Evolutionary conservation across 2,888 invertebrate genomes (phyloP).

Genomic region (Drosophila algonquin): DNA sequence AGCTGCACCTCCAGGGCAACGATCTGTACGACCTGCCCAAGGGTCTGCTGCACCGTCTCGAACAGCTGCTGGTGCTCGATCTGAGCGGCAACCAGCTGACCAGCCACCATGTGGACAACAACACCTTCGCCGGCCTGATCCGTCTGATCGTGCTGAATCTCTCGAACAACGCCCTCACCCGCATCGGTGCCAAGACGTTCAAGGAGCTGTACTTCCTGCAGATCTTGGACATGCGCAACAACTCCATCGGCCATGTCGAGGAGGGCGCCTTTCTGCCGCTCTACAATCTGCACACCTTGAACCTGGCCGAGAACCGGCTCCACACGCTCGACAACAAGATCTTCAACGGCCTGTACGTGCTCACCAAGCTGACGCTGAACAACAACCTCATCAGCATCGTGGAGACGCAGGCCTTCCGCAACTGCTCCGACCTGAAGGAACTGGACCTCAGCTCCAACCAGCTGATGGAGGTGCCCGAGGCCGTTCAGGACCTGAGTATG

Average conservation of each 20-base stretch:
- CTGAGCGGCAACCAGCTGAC: constrained; percentile 93
- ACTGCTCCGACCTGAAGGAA: constrained; percentile 94
- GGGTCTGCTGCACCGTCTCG: constrained; percentile 92
- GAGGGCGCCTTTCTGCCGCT: constrained; percentile 94
- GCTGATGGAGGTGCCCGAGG: constrained; percentile 91
- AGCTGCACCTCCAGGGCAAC: constrained; percentile 93
- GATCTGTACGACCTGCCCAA: constrained; percentile 92
- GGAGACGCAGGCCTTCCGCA: constrained; percentile 92
- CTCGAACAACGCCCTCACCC: constrained; percentile 93
- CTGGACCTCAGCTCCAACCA: constrained; percentile 95
- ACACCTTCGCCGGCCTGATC: constrained; percentile 93
- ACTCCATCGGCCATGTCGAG: constrained; percentile 94
- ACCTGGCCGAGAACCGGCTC: constrained; percentile 93
- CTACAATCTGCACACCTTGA: constrained; percentile 94
- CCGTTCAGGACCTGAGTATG: constrained; percentile 91
- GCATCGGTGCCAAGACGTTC: constrained; percentile 92
- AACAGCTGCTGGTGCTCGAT: constrained; percentile 93
- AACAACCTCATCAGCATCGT: constrained; percentile 92
- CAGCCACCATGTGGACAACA: constrained; percentile 92
- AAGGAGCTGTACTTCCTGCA: constrained; percentile 94
- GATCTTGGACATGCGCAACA: constrained; percentile 93
- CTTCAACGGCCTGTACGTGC: constrained; percentile 92
- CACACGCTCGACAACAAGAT: constrained; percentile 92
- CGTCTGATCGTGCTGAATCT: constrained; percentile 93
- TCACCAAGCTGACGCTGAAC: constrained; percentile 93